phyloP scores from a whole-genome alignment of 2,113 vertebrate genomes.

The Antechinus flavipes region DNA sequence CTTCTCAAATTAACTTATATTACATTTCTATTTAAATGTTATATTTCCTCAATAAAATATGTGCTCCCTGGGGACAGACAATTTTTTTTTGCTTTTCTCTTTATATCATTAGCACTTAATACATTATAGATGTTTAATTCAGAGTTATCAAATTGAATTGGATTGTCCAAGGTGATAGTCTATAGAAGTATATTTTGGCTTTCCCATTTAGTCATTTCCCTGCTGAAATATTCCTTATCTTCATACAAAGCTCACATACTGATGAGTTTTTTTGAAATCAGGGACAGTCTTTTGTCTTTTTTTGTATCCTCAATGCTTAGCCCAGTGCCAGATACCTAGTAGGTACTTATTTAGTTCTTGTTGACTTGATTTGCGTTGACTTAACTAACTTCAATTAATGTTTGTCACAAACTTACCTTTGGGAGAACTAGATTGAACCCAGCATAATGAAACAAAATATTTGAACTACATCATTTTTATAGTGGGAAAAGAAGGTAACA shows the following conservation, averaged over 20 bases:
- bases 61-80: neutral
- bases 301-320: neutral
- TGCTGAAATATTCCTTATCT: neutral
- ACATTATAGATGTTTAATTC: neutral
- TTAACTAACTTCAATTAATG: neutral
- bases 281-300: neutral
- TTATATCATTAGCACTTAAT: neutral
- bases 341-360: neutral
- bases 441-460: neutral
- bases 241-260: neutral
- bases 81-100: neutral
- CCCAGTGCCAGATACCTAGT: neutral
- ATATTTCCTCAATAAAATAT: too few species aligned
- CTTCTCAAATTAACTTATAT: neutral
- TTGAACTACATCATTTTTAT: neutral
- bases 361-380: neutral
- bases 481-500: neutral
- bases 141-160: neutral
- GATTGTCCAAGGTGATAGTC: neutral
- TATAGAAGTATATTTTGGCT: neutral
- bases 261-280: neutral
- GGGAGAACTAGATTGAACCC: neutral
- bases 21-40: too few species aligned
- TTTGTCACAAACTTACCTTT: neutral
- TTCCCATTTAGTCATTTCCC: neutral